Evolutionary conservation across 2,888 invertebrate species (phyloP), one percentile per base, ranked within the genome.

Genomic region (Pasiphila rectangulata): DNA sequence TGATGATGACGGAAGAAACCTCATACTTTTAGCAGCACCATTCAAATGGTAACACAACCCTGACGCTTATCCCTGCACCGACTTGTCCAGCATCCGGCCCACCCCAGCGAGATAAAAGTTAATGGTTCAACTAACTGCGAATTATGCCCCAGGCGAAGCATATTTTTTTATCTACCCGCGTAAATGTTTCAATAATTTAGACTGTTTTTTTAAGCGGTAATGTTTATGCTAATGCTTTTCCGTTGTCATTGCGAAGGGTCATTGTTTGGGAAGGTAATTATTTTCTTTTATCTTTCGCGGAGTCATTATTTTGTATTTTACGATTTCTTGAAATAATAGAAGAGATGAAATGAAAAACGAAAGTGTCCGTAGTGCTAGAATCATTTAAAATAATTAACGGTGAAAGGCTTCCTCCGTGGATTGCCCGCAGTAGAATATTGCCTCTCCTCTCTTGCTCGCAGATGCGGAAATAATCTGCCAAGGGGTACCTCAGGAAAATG

Each of bases 61-160:
- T n/a, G 9, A 38, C 40, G 35, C 38, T 43, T 49, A 38, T 20
- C 23, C 46, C 17, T 17, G 10, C 38, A 32, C 23, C 4, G 36
- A 32, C 34, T 43, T 17, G 24, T 36, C 47, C 47, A 24, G 20
- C 50, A 40, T 45, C 47, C 49, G 47, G 57, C 64, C 66, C 58
- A 61, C 54, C 63, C 63, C 65, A 66, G 59, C 58, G 62, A 83
- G 83, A 83, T 83, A 83, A 83, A 83, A 83, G 75, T 83, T 84
- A 83, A 84, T 83, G 83, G 77, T 41, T 70, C 80, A 81, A 81
- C 81, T 83, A 81, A 78, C 79, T 75, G 65, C 75, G 69, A 81
- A 81, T 82, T 76, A 80, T 79, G 75, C 79, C 79, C 76, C 32
- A 25, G 45, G 50, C 59, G 55, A 44, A 55, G 63, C 60, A 68